Evolutionary conservation across 2,113 vertebrate species (phyloP).

Genomic region (Python bivittatus): DNA sequence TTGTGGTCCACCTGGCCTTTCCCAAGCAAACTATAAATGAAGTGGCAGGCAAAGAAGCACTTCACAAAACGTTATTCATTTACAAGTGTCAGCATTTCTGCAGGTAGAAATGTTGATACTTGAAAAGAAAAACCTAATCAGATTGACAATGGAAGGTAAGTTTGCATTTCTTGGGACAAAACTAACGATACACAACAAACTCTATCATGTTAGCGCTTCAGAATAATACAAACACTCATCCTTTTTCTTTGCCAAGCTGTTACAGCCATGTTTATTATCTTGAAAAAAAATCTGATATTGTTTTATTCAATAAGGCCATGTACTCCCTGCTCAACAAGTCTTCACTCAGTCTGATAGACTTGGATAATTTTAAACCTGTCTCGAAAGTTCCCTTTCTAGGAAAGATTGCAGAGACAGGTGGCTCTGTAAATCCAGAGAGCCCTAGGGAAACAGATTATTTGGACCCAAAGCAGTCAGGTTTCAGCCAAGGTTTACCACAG

Average conservation of each 20-base stretch:
- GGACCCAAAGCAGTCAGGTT: neutral
- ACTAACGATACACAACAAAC: neutral
- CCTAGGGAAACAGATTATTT: neutral
- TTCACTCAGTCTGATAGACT: neutral
- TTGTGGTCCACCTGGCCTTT: neutral
- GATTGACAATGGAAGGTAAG: neutral
- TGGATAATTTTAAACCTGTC: neutral
- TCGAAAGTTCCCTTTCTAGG: neutral
- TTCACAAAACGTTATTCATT: neutral
- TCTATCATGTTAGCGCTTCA: neutral
- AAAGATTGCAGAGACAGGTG: neutral
- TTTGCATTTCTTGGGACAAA: neutral
- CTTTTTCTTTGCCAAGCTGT: constrained; percentile 23
- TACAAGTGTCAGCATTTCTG: neutral
- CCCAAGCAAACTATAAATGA: neutral
- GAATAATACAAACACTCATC: constrained; percentile 3
- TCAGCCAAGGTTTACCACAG: neutral
- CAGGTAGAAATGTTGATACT: neutral
- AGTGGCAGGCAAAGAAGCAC: neutral
- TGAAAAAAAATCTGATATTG: constrained; percentile 19
- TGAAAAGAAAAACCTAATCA: neutral
- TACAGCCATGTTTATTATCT: constrained; percentile 4
- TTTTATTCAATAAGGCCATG: constrained; percentile 6
- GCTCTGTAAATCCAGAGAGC: neutral
- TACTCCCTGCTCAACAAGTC: neutral